Evolutionary conservation across 2,888 invertebrate genomes (phyloP).

Genomic region (Ceriagrion tenellum): DNA sequence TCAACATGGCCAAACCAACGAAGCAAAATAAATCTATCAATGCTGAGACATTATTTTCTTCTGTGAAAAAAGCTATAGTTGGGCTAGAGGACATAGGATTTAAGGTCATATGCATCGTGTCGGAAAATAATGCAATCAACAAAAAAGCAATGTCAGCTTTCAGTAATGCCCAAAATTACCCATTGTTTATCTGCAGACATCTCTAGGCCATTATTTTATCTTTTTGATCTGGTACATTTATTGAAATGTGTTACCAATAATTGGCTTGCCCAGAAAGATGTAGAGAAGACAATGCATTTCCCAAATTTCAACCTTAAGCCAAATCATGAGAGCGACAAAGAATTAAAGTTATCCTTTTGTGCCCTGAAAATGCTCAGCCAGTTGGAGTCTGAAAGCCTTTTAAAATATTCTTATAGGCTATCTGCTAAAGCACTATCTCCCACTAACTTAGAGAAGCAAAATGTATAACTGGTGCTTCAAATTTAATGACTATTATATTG

Average conservation of each 20-base stretch:
- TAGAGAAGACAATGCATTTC: no score
- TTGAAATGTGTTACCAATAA: conserved; percentile 33
- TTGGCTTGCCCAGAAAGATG: no score
- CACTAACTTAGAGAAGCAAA: conserved; percentile 68
- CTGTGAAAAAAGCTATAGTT: no score
- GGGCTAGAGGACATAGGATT: no score
- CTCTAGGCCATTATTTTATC: conserved; percentile 22
- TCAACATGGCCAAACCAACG: no score
- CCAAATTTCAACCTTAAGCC: no score
- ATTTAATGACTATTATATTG: no score
- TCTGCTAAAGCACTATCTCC: conserved; percentile 60
- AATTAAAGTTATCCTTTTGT: not conserved
- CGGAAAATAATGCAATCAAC: conserved; percentile 68
- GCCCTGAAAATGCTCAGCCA: not conserved
- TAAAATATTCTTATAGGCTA: conserved; percentile 57
- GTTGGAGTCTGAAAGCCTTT: not conserved
- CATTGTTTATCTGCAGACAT: conserved; percentile 53
- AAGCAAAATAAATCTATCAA: no score
- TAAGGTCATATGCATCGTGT: conserved; percentile 52
- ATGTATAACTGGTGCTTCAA: conserved; percentile 65
- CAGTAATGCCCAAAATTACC: conserved; percentile 40
- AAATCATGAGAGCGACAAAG: not conserved
- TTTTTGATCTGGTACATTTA: conserved; percentile 32
- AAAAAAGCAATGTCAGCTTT: conserved; percentile 66
- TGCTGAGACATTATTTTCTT: no score